These are phyloP conservation scores for Cyrtonyx montezumae DNA, from an alignment of 2,113 vertebrate genomes.

Conservation along the genomic window DNA sequence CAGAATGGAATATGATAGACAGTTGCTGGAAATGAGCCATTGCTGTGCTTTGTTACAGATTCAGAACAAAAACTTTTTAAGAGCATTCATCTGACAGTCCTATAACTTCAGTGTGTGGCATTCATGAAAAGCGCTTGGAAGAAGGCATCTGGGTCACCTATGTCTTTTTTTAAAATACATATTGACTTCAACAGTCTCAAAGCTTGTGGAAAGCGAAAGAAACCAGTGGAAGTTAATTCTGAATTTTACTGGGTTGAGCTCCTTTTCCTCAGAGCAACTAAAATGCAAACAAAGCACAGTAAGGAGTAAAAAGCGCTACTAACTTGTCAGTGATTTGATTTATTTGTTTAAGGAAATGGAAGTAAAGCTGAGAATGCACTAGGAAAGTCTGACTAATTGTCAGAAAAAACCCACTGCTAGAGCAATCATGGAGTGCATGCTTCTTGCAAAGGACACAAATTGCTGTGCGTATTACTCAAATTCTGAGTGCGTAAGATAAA, in stretches of 20 bases:
- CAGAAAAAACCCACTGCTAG: neutral
- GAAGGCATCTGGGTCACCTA: neutral
- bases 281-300: neutral
- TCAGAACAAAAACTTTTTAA: slow-evolving; percentile 19
- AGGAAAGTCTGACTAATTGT: neutral
- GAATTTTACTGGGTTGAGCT: neutral
- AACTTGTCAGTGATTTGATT: neutral
- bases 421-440: neutral
- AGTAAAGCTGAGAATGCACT: neutral
- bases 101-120: neutral
- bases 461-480: neutral
- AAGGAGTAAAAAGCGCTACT: neutral
- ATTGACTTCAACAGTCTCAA: neutral
- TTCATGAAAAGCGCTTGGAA: neutral
- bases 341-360: neutral
- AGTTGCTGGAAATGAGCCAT: slow-evolving; percentile 50
- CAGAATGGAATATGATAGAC: neutral
- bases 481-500: slow-evolving; percentile 28
- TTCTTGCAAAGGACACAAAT: neutral
- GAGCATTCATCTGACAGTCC: neutral
- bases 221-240: neutral
- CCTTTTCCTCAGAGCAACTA: neutral
- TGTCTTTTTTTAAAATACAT: neutral
- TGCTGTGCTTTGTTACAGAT: slow-evolving; percentile 14
- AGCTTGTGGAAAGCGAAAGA: neutral